A percentile compares a stretch with the other conserved stretches of the same genome.
Evolutionary conservation across 2,113 vertebrate species (phyloP).

Genomic region (Rhineura floridana): DNA sequence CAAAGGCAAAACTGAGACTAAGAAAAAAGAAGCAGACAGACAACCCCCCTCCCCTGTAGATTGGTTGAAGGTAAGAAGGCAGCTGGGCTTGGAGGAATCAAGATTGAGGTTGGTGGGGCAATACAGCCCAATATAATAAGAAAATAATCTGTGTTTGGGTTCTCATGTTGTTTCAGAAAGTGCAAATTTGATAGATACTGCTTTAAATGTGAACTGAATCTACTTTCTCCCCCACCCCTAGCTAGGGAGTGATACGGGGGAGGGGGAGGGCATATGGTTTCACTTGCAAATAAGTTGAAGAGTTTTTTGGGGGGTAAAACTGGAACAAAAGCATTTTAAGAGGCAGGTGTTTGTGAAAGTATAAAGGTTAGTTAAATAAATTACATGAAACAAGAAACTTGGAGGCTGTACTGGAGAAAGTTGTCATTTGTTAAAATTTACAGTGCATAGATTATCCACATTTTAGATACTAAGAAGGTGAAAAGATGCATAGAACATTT

Average conservation of each 20-base stretch:
- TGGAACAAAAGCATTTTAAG: not conserved
- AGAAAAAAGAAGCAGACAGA: no score
- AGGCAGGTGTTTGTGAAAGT: not conserved
- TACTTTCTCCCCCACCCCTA: no score
- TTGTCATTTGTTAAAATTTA: not conserved
- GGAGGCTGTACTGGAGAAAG: not conserved
- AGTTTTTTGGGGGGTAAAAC: not conserved
- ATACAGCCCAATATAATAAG: no score
- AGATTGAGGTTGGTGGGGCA: no score
- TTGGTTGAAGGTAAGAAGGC: no score
- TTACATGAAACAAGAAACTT: not conserved
- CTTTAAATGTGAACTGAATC: no score
- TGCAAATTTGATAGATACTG: no score
- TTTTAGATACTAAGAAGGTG: not conserved
- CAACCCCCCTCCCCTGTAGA: no score
- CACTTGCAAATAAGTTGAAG: not conserved
- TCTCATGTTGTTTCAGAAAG: no score
- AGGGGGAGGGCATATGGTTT: not conserved
- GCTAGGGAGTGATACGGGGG: not conserved
- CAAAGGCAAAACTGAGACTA: no score
- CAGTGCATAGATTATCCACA: not conserved
- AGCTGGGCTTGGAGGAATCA: no score
- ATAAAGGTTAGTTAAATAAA: not conserved
- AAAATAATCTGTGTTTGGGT: no score
- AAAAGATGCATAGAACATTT: not conserved